A percentile compares a stretch with the other conserved stretches of the same genome.
Evolutionary conservation across 2,113 vertebrate species (phyloP).

Genomic region (Athene noctua): DNA sequence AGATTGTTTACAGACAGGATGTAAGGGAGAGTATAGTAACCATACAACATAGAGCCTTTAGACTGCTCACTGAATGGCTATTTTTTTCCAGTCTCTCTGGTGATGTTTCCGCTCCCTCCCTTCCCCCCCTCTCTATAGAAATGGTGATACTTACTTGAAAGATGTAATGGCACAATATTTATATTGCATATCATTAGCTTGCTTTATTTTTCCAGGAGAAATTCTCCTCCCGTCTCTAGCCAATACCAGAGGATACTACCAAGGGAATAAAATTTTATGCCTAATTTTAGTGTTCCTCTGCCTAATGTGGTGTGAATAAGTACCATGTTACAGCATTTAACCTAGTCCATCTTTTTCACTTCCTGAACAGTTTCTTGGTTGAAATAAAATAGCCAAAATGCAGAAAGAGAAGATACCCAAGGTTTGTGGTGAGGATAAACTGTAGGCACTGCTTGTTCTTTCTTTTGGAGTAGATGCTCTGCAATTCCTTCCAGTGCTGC

Average conservation of each 20-base stretch:
- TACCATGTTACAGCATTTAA: constrained; percentile 61
- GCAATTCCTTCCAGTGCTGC: background rate
- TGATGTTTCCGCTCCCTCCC: background rate
- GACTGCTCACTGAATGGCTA: background rate
- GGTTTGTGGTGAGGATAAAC: background rate
- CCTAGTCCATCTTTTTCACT: constrained; percentile 46
- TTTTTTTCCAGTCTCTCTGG: background rate
- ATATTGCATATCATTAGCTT: background rate
- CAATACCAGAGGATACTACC: constrained; percentile 49
- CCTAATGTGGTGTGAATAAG: constrained; percentile 69
- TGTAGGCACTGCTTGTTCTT: background rate
- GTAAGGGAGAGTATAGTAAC: background rate
- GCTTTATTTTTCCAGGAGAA: constrained; percentile 54
- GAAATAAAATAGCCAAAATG: background rate
- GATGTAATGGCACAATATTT: background rate
- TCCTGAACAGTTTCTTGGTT: background rate
- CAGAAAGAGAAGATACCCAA: background rate
- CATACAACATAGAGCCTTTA: background rate
- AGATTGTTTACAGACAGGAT: background rate
- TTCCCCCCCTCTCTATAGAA: rapidly evolving
- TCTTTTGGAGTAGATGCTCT: background rate
- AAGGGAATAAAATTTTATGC: constrained; percentile 71
- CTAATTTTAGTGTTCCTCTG: constrained; percentile 65
- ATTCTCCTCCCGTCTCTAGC: constrained; percentile 25
- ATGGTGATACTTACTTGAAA: background rate